A percentile compares a stretch with the other conserved stretches of the same genome.
Conservation (phyloP, 2,113 vertebrate genomes). For the Lophura nycthemera region DNA sequence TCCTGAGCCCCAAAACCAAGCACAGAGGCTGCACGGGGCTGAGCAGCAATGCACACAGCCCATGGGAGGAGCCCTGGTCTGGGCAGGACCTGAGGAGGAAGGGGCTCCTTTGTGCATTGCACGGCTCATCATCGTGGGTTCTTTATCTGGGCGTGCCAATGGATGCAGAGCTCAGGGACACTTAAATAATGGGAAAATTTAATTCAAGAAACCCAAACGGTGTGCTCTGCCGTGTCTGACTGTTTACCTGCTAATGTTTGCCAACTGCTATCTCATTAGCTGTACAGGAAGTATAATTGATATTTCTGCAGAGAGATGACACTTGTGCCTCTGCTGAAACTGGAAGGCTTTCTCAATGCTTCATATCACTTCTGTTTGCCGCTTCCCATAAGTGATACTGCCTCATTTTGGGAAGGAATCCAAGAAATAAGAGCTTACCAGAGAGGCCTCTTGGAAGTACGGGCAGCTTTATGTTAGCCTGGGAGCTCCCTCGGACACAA, state of each 20-base stretch:
- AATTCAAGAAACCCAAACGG: slow-evolving; percentile 1
- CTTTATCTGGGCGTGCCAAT: background rate
- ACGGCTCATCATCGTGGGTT: background rate
- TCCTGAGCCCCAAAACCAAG: background rate
- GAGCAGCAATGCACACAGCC: background rate
- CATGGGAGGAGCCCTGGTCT: rapidly evolving
- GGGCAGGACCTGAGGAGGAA: background rate
- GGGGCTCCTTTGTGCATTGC: background rate
- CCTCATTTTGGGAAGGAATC: slow-evolving; percentile 60
- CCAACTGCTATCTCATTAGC: slow-evolving; percentile 68
- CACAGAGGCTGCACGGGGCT: background rate
- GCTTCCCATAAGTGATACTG: slow-evolving; percentile 61
- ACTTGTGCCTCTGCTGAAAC: slow-evolving; percentile 45
- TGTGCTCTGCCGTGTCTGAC: slow-evolving; percentile 40
- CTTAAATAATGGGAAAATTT: background rate
- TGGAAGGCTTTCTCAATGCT: slow-evolving; percentile 35
- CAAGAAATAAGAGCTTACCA: slow-evolving; percentile 70
- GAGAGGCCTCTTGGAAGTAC: slow-evolving; percentile 70
- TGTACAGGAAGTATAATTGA: slow-evolving; percentile 68
- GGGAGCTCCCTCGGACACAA: slow-evolving; percentile 68
- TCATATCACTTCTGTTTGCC: slow-evolving; percentile 8
- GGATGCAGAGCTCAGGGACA: background rate
- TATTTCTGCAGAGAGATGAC: slow-evolving; percentile 69
- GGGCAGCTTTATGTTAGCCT: slow-evolving; percentile 70
- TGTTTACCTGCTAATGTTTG: slow-evolving; percentile 70